A percentile compares a stretch with the other conserved stretches of the same genome.
Conservation (phyloP, 2,113 vertebrate species). For the Tricholaema leucomelas region DNA sequence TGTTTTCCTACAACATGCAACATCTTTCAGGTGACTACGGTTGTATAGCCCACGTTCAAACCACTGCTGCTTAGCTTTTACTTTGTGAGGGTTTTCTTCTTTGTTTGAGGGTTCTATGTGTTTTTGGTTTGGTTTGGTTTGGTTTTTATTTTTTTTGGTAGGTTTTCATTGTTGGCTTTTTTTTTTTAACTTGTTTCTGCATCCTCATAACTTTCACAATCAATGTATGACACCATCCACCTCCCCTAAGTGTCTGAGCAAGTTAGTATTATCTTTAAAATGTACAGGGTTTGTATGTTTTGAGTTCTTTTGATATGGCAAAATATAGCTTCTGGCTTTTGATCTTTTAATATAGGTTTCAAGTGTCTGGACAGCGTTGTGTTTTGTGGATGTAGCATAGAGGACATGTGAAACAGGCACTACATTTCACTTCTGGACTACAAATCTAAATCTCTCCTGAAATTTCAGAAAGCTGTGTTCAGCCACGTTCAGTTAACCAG, state of each 20-base stretch:
- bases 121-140: too few relatives aligned
- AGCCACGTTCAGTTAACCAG: background rate
- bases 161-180: fast-evolving
- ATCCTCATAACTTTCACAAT: background rate
- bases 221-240: background rate
- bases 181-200: too few relatives aligned
- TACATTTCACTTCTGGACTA: background rate
- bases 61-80: background rate
- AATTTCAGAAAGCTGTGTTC: background rate
- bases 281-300: fast-evolving
- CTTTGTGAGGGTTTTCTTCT: background rate
- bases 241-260: background rate
- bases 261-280: background rate
- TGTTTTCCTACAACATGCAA: background rate
- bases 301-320: background rate
- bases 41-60: background rate
- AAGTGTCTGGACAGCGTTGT: background rate
- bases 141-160: too few relatives aligned
- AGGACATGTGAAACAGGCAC: background rate
- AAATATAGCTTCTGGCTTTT: background rate
- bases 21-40: background rate
- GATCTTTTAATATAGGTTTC: background rate
- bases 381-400: background rate
- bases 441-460: background rate
- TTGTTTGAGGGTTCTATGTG: too few relatives aligned